Conservation (phyloP, 2,113 vertebrate species). For the Tichodroma muraria region DNA sequence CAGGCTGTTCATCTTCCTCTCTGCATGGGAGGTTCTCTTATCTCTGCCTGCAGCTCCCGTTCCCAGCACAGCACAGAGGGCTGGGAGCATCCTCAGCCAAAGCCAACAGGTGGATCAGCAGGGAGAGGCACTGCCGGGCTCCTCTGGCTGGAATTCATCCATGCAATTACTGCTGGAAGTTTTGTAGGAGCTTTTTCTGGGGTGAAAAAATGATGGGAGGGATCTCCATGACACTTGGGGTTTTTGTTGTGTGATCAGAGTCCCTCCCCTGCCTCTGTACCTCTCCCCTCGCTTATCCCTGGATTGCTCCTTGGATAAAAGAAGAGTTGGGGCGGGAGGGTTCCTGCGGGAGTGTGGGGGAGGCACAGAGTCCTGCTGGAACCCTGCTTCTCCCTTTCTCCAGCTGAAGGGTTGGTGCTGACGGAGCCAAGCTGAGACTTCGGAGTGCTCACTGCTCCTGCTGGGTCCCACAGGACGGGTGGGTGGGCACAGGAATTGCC, state of each 20-base stretch:
- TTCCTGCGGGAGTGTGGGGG: not conserved
- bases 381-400: not conserved
- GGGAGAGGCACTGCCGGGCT: rapidly evolving
- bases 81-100: not conserved
- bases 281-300: not conserved
- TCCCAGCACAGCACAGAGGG: not conserved
- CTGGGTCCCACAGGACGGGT: rapidly evolving
- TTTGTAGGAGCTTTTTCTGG: not conserved
- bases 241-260: not conserved
- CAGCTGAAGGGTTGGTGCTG: not conserved
- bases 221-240: not conserved
- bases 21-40: rapidly evolving
- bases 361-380: rapidly evolving
- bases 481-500: not conserved
- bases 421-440: not conserved
- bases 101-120: not conserved
- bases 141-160: not conserved
- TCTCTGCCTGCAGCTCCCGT: not conserved
- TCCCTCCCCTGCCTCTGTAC: not conserved
- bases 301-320: rapidly evolving
- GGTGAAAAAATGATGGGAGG: not conserved
- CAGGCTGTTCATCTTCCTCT: not conserved
- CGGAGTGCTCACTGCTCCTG: rapidly evolving
- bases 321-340: rapidly evolving
- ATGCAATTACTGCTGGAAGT: not conserved